A percentile compares a stretch with the other conserved stretches of the same genome.
phyloP scores from a whole-genome alignment of 2,888 invertebrate species.

The Drosophila engyochracea region DNA sequence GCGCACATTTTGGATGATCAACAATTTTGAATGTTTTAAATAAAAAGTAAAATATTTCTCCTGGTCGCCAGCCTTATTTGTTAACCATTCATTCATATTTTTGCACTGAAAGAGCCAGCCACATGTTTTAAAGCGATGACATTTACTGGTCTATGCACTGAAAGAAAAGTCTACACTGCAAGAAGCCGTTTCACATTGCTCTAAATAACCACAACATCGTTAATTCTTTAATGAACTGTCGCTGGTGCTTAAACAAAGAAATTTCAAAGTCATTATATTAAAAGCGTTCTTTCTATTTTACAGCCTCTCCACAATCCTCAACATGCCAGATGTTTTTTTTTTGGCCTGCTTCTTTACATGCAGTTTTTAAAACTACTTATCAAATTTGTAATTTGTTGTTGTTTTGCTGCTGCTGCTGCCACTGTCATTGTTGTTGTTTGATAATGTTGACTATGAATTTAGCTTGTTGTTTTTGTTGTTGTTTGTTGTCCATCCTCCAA shows the following conservation, averaged over 20 bases:
- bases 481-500: slow-evolving; percentile 13
- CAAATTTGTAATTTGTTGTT: slow-evolving; percentile 21
- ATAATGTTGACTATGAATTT: slow-evolving; percentile 17
- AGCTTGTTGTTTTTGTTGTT: slow-evolving; percentile 13
- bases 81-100: background rate
- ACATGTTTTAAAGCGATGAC: slow-evolving; percentile 17
- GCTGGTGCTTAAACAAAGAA: slow-evolving; percentile 49
- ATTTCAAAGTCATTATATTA: slow-evolving; percentile 47
- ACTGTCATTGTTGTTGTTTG: slow-evolving; percentile 18
- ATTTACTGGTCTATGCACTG: slow-evolving; percentile 33
- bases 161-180: slow-evolving; percentile 34
- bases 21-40: background rate
- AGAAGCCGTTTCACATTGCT: slow-evolving; percentile 42
- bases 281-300: slow-evolving; percentile 51
- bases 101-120: background rate
- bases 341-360: slow-evolving; percentile 13
- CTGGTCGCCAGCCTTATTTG: background rate
- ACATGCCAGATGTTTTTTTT: slow-evolving; percentile 15
- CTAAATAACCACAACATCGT: slow-evolving; percentile 61
- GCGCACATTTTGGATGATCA: background rate
- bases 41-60: background rate
- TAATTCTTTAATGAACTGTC: slow-evolving; percentile 68
- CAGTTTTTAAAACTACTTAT: slow-evolving; percentile 49
- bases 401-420: slow-evolving; percentile 23
- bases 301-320: slow-evolving; percentile 28